Evolutionary conservation across 2,113 vertebrate genomes (phyloP).

Genomic region (Scytalopus superciliaris): DNA sequence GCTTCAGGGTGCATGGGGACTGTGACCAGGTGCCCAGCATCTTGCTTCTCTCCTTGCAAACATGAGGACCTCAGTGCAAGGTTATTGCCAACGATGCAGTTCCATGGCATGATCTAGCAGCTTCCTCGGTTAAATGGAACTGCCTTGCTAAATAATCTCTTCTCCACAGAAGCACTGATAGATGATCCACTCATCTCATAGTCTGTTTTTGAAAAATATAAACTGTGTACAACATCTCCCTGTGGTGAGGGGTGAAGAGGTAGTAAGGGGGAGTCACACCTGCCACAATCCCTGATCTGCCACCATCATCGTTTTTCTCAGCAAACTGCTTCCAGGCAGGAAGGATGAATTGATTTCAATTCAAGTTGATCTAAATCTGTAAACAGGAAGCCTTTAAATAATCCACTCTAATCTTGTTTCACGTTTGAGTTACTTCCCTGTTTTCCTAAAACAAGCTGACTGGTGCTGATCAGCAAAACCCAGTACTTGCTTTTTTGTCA

Average conservation of each 20-base stretch:
- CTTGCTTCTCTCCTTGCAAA: not conserved
- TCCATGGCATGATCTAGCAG: not conserved
- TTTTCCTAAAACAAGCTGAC: not conserved
- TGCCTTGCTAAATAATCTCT: not conserved
- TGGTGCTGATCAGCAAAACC: constrained; percentile 44
- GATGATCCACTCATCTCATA: not conserved
- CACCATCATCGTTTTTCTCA: not conserved
- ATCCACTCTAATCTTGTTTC: constrained; percentile 55
- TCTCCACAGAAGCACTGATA: not conserved
- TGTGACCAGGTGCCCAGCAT: not conserved
- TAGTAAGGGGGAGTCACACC: not conserved
- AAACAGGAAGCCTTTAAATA: constrained; percentile 61
- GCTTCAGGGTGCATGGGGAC: not conserved
- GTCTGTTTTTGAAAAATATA: not conserved
- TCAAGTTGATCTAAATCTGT: constrained; percentile 46
- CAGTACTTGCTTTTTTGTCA: not conserved
- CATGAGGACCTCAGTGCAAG: fast-evolving
- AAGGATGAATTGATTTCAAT: constrained; percentile 31
- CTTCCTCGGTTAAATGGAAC: not conserved
- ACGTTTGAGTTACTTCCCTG: not conserved
- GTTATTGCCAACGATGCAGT: fast-evolving
- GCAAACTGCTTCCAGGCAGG: not conserved
- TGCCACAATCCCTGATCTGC: not conserved
- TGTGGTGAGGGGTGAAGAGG: not conserved
- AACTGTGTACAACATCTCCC: not conserved